Base-by-base conservation (phyloP, 2,113 vertebrate species). In the Ramphastos sulfuratus region DNA sequence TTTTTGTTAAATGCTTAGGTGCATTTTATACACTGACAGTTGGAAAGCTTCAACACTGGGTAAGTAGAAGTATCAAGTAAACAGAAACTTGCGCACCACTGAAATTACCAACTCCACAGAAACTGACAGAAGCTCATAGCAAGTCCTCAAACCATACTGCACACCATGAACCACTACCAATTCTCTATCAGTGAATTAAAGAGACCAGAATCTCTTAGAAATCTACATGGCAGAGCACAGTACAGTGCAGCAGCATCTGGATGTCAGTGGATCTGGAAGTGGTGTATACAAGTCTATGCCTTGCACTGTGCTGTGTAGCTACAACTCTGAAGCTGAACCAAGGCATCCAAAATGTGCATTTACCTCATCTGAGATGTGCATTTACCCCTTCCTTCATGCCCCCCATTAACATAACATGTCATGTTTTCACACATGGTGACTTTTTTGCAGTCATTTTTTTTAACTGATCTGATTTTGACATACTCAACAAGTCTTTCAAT, bases 321-420 rank as follows among this genome's bases (percentile, higher is more conserved):
- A 15, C 1, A 31, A 37, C 48, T 30, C 39, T n/a, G 52, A 9
- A 25, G 30, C 24, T 5, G 19, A 18, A 50, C 13, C 46, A 24
- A 4, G 5, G 30, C 3, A 0, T 50, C 30, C 12, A 13, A 79
- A 54, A 44, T 46, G 30, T n/a, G 1, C 6, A 9, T 25, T 30
- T 31, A 42, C 17, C 27, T 44, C n/a, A 37, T 37, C 37, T 37
- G 37, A 79, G 59, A 44, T 46, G 30, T n/a, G 1, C 6, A 9
- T 25, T 30, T 31, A 48, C 17, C 27, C 37, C n/a, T 19, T 60
- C 42, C 31, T n/a, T 20, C 14, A 5, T 27, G 15, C 12, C 12
- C 30, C 10, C 8, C 28, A 10, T 35, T 28, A 25, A 24, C 55
- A 52, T 58, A 37, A n/a, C 1, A 11, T 1, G 7, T 69, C 48